Conservation (phyloP, 1,140 invertebrate genomes). For the Leptopilina clavipes region DNA sequence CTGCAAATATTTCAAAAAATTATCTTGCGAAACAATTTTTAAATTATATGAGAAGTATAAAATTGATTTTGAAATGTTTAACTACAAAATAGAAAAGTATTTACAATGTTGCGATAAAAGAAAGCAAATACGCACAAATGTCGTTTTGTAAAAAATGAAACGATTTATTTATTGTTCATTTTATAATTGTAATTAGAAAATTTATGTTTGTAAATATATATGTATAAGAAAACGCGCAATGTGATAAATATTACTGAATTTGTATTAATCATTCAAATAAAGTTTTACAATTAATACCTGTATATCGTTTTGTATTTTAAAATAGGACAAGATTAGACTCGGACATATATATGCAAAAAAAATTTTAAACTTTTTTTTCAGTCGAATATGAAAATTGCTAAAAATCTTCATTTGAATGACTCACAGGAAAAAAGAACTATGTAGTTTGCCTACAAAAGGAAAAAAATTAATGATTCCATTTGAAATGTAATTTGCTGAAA, state of each 20-base stretch:
- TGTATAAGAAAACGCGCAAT: slow-evolving; percentile 9
- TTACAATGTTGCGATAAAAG: slow-evolving; percentile 52
- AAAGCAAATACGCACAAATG: too few relatives aligned
- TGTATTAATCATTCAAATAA: slow-evolving; percentile 31
- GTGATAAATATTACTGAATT: slow-evolving; percentile 12
- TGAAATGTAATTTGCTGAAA: neutral
- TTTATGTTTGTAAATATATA: neutral
- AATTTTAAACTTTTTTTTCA: too few relatives aligned
- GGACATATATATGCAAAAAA: neutral
- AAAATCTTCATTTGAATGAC: slow-evolving; percentile 19
- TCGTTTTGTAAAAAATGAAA: slow-evolving; percentile 4
- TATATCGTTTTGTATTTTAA: neutral
- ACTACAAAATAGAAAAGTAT: slow-evolving; percentile 64
- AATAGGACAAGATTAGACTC: neutral
- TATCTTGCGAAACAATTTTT: slow-evolving; percentile 58
- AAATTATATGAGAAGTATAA: slow-evolving; percentile 67
- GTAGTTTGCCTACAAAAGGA: neutral
- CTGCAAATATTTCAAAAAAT: slow-evolving; percentile 67
- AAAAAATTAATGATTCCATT: neutral
- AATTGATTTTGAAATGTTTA: slow-evolving; percentile 71
- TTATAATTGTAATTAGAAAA: slow-evolving; percentile 17
- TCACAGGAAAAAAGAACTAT: neutral
- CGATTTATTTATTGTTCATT: slow-evolving; percentile 24
- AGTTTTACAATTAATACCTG: neutral
- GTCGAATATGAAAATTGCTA: too few relatives aligned